Evolutionary conservation across 2,797 vertebrate species (phyloP).

Genomic region (Balearica regulorum): DNA sequence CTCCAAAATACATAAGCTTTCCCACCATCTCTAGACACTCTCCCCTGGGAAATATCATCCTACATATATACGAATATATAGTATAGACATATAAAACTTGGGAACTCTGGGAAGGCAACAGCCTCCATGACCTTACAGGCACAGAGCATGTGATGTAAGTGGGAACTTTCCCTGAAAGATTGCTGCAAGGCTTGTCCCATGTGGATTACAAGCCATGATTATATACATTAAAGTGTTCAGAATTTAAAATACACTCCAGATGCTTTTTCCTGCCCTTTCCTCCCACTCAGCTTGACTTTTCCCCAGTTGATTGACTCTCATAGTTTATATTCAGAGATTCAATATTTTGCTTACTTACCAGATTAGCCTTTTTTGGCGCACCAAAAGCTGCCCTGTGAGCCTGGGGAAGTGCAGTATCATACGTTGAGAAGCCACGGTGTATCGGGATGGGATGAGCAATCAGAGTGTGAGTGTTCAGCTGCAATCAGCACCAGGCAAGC

Average conservation of each 20-base stretch:
- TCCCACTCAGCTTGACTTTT: constrained; percentile 23
- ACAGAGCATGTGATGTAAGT: background rate
- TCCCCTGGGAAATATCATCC: background rate
- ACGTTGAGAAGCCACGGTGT: background rate
- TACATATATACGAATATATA: background rate
- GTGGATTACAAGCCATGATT: background rate
- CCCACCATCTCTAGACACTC: background rate
- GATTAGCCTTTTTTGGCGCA: background rate
- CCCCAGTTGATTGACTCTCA: background rate
- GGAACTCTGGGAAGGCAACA: background rate
- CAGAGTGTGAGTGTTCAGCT: background rate
- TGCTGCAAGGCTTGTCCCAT: background rate
- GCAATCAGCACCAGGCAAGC: background rate
- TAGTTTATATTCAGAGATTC: background rate
- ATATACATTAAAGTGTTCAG: background rate
- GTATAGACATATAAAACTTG: background rate
- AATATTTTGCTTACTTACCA: background rate
- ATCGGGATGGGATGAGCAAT: background rate
- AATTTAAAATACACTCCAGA: constrained; percentile 35
- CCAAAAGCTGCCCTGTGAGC: background rate
- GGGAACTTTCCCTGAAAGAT: background rate
- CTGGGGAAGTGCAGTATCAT: background rate
- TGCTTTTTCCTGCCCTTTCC: constrained; percentile 34
- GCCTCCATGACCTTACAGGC: background rate
- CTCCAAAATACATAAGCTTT: background rate